Percentiles rank a stretch among this genome's conserved stretches.
Evolutionary conservation across 1,140 invertebrate species (phyloP).

Genomic region (Drosophila parabipectinata): DNA sequence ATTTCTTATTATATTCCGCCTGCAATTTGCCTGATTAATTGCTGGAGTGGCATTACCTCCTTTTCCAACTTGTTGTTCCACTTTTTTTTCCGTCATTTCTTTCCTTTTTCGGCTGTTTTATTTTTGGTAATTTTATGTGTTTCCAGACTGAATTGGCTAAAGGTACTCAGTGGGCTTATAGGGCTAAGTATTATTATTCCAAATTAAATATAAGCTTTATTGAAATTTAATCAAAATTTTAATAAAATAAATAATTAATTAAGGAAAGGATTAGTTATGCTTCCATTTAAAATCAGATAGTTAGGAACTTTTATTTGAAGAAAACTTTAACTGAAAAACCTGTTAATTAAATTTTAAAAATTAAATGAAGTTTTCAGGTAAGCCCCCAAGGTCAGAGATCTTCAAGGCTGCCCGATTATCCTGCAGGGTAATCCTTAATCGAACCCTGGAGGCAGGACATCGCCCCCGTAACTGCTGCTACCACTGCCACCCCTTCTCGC

Average conservation of each 20-base stretch:
- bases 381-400: background rate
- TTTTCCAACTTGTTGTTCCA: constrained; percentile 8
- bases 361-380: background rate
- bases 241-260: too few relatives aligned
- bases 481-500: background rate
- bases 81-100: background rate
- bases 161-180: background rate
- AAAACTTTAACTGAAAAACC: too few relatives aligned
- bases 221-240: too few relatives aligned
- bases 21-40: constrained; percentile 71
- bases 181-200: background rate
- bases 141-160: background rate
- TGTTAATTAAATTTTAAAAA: background rate
- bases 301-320: too few relatives aligned
- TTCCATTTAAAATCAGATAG: too few relatives aligned
- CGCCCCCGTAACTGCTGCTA: background rate
- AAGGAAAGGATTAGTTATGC: too few relatives aligned
- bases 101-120: background rate
- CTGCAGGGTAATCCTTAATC: constrained; percentile 43
- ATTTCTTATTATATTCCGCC: constrained; percentile 46
- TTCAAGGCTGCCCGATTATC: background rate
- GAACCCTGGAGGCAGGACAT: constrained; percentile 27
- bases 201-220: background rate
- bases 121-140: constrained; percentile 30
- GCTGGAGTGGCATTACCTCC: constrained; percentile 49